phyloP scores from a whole-genome alignment of 2,113 vertebrate species.

The Hydropotes inermis region DNA sequence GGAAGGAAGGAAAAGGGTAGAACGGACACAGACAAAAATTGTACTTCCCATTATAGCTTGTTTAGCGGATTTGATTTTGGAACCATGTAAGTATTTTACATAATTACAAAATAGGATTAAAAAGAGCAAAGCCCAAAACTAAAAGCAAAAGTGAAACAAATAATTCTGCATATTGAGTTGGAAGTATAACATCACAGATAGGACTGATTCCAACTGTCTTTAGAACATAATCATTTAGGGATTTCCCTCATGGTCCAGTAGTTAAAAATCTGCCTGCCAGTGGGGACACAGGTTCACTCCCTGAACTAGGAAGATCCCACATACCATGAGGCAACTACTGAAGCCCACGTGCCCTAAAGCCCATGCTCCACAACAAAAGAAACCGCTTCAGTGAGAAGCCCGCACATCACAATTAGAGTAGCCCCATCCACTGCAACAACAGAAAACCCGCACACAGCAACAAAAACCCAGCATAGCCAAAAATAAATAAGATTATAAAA shows the following conservation, averaged over 20 bases:
- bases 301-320: background rate
- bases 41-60: background rate
- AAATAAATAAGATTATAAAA: background rate
- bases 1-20: background rate
- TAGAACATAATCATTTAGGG: background rate
- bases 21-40: background rate
- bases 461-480: background rate
- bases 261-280: background rate
- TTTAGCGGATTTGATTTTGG: background rate
- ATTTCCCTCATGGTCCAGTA: background rate
- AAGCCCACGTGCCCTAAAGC: background rate
- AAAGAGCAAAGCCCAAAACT: background rate
- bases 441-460: background rate
- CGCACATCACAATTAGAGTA: fast-evolving
- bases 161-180: background rate
- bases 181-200: background rate
- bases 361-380: background rate
- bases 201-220: background rate
- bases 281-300: background rate
- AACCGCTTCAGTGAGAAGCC: background rate
- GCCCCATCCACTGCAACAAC: background rate
- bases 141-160: conserved; percentile 28
- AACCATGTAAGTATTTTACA: background rate
- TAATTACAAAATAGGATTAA: background rate
- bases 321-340: background rate